A percentile compares a stretch with the other conserved stretches of the same genome.
Conservation (phyloP, 2,797 vertebrate genomes). For the Dallia pectoralis region DNA sequence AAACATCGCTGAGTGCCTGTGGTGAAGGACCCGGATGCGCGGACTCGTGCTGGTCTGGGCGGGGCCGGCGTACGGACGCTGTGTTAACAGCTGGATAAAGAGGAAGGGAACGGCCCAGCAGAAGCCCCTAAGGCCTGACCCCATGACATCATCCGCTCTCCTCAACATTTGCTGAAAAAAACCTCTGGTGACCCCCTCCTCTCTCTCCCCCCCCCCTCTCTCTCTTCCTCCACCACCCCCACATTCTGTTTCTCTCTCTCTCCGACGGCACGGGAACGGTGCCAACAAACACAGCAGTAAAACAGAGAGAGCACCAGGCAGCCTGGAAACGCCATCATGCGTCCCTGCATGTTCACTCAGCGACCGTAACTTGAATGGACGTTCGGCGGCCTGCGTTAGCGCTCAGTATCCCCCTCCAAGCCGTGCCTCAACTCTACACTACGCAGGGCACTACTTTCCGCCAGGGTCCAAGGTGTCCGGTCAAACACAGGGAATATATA, state of each 20-base stretch:
- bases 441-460: no score
- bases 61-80: constrained; percentile 27
- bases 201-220: constrained; percentile 13
- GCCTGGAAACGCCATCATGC: constrained; percentile 74
- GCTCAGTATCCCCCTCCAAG: constrained; percentile 37
- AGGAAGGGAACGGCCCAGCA: constrained; percentile 21
- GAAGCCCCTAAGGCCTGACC: constrained; percentile 7
- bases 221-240: constrained; percentile 26
- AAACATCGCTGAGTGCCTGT: constrained; percentile 32
- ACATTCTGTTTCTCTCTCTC: constrained; percentile 28
- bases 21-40: constrained; percentile 40
- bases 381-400: constrained; percentile 36
- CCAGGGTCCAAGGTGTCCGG: not conserved
- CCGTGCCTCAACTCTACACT: no score
- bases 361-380: constrained; percentile 50
- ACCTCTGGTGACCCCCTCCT: not conserved
- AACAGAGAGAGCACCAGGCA: constrained; percentile 72
- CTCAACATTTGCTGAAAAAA: constrained; percentile 29
- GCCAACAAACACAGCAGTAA: constrained; percentile 77
- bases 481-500: not conserved
- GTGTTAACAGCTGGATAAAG: constrained; percentile 41
- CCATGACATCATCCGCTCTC: constrained; percentile 45
- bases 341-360: constrained; percentile 55
- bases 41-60: constrained; percentile 27
- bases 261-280: constrained; percentile 53